Evolutionary conservation across 2,797 vertebrate genomes (phyloP).

Genomic region (Micropoecilia bifurca): DNA sequence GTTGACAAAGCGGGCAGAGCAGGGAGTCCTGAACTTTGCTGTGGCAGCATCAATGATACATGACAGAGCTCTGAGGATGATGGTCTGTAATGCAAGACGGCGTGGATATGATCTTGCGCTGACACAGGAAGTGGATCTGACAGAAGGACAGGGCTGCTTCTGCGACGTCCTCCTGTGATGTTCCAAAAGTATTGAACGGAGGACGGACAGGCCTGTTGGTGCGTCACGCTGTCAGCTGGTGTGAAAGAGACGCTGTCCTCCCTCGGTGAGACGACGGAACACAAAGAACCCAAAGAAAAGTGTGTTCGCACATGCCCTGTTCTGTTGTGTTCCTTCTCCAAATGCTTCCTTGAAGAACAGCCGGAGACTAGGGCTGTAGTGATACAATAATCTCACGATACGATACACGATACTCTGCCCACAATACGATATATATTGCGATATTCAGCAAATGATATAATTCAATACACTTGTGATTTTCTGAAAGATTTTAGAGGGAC

Average conservation of each 20-base stretch:
- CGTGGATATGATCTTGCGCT: neutral
- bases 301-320: conserved; percentile 44
- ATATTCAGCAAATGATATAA: no score
- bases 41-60: conserved; percentile 27
- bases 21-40: conserved; percentile 44
- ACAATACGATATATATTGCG: no score
- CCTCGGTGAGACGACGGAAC: conserved; percentile 43
- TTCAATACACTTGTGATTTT: no score
- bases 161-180: conserved; percentile 7
- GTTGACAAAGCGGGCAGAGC: conserved; percentile 16
- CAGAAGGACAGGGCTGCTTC: conserved; percentile 1
- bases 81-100: neutral
- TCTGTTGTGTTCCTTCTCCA: conserved; percentile 40
- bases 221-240: conserved; percentile 49
- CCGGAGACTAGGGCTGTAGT: neutral
- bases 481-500: no score
- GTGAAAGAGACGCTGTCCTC: conserved; percentile 45
- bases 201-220: conserved; percentile 41
- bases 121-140: conserved; percentile 2
- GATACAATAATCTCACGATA: no score
- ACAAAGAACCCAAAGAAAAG: conserved; percentile 58
- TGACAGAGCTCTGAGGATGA: neutral
- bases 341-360: conserved; percentile 29
- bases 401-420: no score
- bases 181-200: conserved; percentile 19